Evolutionary conservation across 1,140 invertebrate genomes (phyloP).

Genomic region (Nasonia vitripennis): DNA sequence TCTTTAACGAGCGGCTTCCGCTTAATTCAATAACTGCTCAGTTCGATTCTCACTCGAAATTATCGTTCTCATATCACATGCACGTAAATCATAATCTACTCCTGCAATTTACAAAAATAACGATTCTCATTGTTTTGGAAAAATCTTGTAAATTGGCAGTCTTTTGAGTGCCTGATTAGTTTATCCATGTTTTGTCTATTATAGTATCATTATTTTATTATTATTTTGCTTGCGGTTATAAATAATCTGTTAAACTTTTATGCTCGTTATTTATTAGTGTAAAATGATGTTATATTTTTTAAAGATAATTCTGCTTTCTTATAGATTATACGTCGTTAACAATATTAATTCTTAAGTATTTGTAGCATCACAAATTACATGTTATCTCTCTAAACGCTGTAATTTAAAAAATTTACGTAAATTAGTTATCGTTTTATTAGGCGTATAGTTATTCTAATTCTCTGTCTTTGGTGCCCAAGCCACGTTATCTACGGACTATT

Average conservation of each 20-base stretch:
- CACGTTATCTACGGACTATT: background rate
- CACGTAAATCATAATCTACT: slow-evolving; percentile 25
- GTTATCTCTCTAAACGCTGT: slow-evolving; percentile 12
- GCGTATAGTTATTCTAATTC: background rate
- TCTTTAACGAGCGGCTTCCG: background rate
- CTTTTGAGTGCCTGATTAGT: slow-evolving; percentile 9
- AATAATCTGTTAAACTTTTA: slow-evolving; percentile 1
- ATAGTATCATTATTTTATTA: background rate
- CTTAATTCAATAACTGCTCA: background rate
- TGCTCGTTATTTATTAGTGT: background rate
- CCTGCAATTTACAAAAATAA: slow-evolving; percentile 34
- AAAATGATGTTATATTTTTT: slow-evolving; percentile 22
- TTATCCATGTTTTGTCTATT: background rate
- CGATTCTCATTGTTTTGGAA: slow-evolving; percentile 7
- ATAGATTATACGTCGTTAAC: slow-evolving; percentile 21
- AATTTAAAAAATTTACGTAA: background rate
- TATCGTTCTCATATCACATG: background rate
- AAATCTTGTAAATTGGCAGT: slow-evolving; percentile 26
- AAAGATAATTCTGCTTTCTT: slow-evolving; percentile 11
- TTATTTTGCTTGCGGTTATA: slow-evolving; percentile 3
- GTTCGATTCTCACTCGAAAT: background rate
- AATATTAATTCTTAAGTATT: slow-evolving; percentile 41
- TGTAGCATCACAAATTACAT: slow-evolving; percentile 22
- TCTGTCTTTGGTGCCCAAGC: slow-evolving; percentile 6
- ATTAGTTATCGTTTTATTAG: background rate